A percentile compares a stretch with the other conserved stretches of the same genome.
These are phyloP conservation scores for Platanista minor DNA, from an alignment of 2,113 vertebrate genomes.

Conservation along the genomic window DNA sequence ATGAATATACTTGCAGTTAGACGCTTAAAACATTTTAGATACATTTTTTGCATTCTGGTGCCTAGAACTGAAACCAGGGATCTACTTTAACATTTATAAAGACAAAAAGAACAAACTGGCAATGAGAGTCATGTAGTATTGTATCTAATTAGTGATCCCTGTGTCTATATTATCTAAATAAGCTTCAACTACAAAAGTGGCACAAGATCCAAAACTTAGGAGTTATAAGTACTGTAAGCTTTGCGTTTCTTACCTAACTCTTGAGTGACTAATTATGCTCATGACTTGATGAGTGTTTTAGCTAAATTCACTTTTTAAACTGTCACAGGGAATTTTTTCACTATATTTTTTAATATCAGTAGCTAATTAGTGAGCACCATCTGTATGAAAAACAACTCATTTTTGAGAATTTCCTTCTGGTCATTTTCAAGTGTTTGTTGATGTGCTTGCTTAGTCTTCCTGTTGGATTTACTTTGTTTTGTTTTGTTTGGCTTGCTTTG, in stretches of 20 bases:
- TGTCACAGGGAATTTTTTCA: neutral
- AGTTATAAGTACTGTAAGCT: neutral
- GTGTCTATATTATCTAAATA: neutral
- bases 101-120: neutral
- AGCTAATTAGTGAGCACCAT: neutral
- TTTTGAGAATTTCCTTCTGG: neutral
- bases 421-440: constrained; percentile 16
- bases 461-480: neutral
- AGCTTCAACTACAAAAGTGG: neutral
- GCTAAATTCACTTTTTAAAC: constrained; percentile 10
- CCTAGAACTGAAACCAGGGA: neutral
- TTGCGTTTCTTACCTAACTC: neutral
- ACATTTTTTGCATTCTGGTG: neutral
- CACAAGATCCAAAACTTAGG: neutral
- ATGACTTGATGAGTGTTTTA: neutral
- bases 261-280: neutral
- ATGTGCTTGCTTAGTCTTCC: neutral
- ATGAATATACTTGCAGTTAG: neutral
- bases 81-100: neutral
- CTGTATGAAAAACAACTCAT: neutral
- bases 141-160: neutral
- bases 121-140: neutral
- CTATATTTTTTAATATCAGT: neutral
- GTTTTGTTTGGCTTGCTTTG: neutral
- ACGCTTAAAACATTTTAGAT: neutral